Base-by-base conservation (phyloP, 2,113 vertebrate species). In the Chamaea fasciata region DNA sequence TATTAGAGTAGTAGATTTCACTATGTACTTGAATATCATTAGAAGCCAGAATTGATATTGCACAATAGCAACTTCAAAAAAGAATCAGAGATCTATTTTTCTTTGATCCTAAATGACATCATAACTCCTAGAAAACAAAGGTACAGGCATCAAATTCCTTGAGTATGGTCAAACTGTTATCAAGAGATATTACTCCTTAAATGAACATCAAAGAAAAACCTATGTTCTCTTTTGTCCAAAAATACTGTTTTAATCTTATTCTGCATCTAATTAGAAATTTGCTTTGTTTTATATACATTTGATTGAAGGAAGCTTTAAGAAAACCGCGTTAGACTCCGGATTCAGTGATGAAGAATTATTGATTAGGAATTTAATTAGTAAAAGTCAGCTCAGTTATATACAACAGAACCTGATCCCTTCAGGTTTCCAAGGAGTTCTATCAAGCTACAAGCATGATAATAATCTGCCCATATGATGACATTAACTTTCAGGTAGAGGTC, bases 1-100 rank as follows among this genome's bases (percentile, higher is more conserved):
- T 98, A 98, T 98, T 98, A 98, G 96, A 98, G 97, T 97, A 98
- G 97, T 97, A 98, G 98, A 99, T 98, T 98, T 99, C 98, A 98
- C 98, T 98, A 97, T 97, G 98, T 98, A 97, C 98, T 97, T 96
- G 97, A 96, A 95, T 98, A 98, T 98, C 98, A 98, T 98, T 98
- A 98, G 98, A 98, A 98, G 98, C 97, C 96, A 97, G 95, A 98
- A 98, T 17, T 96, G 96, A 97, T 98, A 98, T 86, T 98, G 98
- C 98, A 98, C 97, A 98, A 98, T 98, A 98, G 97, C 97, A 98
- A 96, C 92, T 98, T 98, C 97, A 97, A 97, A 98, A 98, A 98
- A 93, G 97, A 97, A 98, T 92, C 87, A 91, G 76, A 97, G 97
- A 91, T 96, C 79, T 96, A 87, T 95, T 76, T 97, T 98, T 98